Base-by-base conservation (phyloP, 2,888 invertebrate genomes). In the Gibbula magus region DNA sequence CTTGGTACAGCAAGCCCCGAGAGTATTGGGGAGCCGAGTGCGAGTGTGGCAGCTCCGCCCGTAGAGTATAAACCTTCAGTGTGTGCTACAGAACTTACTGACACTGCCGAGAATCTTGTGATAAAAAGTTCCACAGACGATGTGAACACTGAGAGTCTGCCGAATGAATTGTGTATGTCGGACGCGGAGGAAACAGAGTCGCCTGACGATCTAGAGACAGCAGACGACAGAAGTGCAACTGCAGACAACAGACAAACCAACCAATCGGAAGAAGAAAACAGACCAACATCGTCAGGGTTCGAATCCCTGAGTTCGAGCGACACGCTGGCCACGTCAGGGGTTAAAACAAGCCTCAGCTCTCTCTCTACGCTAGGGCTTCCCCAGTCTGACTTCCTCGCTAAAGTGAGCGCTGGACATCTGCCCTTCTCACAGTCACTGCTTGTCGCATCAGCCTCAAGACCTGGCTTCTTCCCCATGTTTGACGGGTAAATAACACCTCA, bases 371-470 rank as follows among this genome's bases (percentile, higher is more conserved):
- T 81, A n/a, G 76, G 82, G 45, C 81, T 86, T 80, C 80, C 82
- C n/a, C 78, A 78, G 18, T 79, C 83, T 18, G 82, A 84, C 75
- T 79, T 85, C 75, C 79, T 86, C 74, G 81, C 83, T 13, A 85
- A 83, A 66, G 80, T 83, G 39, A 81, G 79, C 54, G 74, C 82
- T 0, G 79, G 82, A 18, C 77, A 83, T 29, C 79, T 85, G 8
- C 85, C 90, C 13, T 89, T 90, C 77, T 88, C 89, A 2, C 90
- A 90, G 79, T 88, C 89, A 2, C 82, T 89, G 73, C 82, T 89
- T 76, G 89, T 89, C 8, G 88, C 88, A 70, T 88, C 88, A 45
- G 88, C 86, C 75, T 84, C 84, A n/a, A 81, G 89, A 39, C 87
- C 89, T 0, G 81, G 87, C 1, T 87, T 90, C 81, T 84, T 90